Conservation (phyloP, 2,113 vertebrate species). For the Morone saxatilis region DNA sequence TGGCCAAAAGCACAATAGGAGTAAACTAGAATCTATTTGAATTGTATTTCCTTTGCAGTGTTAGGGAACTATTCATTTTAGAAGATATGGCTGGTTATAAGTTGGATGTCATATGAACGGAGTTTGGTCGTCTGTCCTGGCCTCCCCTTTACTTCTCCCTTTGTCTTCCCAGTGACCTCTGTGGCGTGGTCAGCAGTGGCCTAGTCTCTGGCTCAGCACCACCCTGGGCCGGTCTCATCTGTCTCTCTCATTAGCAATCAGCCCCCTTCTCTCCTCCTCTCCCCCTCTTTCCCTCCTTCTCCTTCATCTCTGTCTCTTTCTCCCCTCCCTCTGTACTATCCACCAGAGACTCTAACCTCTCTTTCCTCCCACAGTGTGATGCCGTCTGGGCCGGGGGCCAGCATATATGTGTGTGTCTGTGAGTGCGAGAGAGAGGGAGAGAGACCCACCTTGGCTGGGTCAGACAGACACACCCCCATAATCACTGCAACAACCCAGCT, state of each 20-base stretch:
- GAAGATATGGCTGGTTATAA: background rate
- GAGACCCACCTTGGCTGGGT: conserved; percentile 71
- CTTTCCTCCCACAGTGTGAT: conserved; percentile 64
- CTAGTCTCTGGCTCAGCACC: conserved; percentile 62
- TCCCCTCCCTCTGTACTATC: conserved; percentile 43
- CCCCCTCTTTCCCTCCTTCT: conserved; percentile 26
- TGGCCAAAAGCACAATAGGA: background rate
- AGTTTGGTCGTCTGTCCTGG: conserved; percentile 11
- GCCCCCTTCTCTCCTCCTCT: conserved; percentile 17
- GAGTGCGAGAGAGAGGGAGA: conserved; percentile 15
- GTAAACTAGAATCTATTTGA: background rate
- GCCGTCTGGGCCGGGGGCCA: conserved; percentile 68
- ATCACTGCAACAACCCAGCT: conserved; percentile 70
- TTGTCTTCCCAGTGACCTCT: conserved; percentile 60
- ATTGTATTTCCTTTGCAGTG: background rate
- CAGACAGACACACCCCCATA: conserved; percentile 69
- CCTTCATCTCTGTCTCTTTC: conserved; percentile 58
- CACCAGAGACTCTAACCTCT: conserved; percentile 62
- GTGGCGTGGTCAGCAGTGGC: conserved; percentile 69
- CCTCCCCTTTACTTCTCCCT: conserved; percentile 23
- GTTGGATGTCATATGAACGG: background rate
- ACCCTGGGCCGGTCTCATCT: conserved; percentile 67
- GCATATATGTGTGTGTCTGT: conserved; percentile 14
- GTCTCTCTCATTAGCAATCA: conserved; percentile 74
- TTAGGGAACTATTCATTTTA: background rate